These are phyloP conservation scores for Pristiophorus japonicus DNA, from an alignment of 2,113 vertebrate species.

Conservation along the genomic window DNA sequence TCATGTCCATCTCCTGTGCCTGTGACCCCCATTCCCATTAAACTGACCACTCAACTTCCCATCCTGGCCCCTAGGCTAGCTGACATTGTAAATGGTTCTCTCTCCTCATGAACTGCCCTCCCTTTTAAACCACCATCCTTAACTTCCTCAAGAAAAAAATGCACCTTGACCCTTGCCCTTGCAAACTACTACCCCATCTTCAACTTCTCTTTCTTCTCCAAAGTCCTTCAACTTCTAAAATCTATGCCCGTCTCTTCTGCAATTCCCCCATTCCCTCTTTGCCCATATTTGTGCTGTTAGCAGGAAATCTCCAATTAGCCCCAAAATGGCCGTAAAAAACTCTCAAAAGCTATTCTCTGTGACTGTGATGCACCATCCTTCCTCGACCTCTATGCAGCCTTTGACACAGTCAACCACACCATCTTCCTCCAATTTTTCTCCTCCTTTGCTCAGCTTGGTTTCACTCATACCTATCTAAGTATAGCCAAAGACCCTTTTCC, in stretches of 20 bases:
- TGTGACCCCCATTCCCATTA: too few relatives aligned
- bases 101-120: not conserved
- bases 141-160: too few relatives aligned
- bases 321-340: not conserved
- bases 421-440: not conserved
- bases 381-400: not conserved
- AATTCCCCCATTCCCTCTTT: not conserved
- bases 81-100: not conserved
- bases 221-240: not conserved
- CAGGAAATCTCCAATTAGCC: not conserved
- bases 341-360: not conserved
- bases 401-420: not conserved
- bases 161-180: too few relatives aligned
- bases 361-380: not conserved
- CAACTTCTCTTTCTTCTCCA: not conserved
- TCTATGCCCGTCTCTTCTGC: not conserved
- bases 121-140: not conserved
- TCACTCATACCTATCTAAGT: not conserved
- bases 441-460: not conserved
- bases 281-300: not conserved
- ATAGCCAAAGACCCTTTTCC: not conserved
- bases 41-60: too few relatives aligned
- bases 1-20: too few relatives aligned
- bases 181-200: not conserved
- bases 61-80: too few relatives aligned